Conservation (phyloP, 1,140 invertebrate genomes). For the Aphidius ervi region DNA sequence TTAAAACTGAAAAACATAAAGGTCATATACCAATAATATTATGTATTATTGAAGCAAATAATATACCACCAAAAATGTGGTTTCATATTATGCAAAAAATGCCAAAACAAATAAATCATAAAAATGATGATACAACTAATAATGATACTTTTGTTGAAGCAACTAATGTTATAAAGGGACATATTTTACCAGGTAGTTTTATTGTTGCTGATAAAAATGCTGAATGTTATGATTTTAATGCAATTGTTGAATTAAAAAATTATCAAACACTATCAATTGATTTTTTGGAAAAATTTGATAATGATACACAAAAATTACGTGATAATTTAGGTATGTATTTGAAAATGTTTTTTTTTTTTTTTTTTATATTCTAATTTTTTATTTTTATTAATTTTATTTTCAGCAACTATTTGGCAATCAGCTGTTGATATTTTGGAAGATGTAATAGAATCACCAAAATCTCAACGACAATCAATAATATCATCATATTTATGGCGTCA, state of each 20-base stretch:
- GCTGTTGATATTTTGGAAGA: conserved; percentile 49
- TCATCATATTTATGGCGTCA: conserved; percentile 48
- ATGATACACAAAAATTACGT: conserved; percentile 41
- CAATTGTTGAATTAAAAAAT: conserved; percentile 41
- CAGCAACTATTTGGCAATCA: conserved; percentile 52
- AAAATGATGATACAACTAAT: conserved; percentile 10
- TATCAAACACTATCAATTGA: conserved; percentile 47
- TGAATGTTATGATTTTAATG: conserved; percentile 47
- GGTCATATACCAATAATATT: conserved; percentile 47
- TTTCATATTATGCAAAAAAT: conserved; percentile 44
- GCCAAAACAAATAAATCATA: conserved; percentile 33
- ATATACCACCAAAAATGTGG: conserved; percentile 48
- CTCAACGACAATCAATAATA: conserved; percentile 39
- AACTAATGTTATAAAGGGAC: conserved; percentile 40
- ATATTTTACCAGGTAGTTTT: conserved; percentile 42
- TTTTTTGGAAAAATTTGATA: conserved; percentile 45
- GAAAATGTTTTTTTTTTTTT: background rate
- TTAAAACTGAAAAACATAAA: conserved; percentile 41
- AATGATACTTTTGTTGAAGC: conserved; percentile 42
- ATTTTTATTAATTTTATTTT: conserved; percentile 13
- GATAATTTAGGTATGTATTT: conserved; percentile 36
- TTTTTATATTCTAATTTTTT: background rate
- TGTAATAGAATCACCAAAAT: conserved; percentile 44
- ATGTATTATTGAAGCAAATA: conserved; percentile 51
- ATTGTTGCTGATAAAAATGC: conserved; percentile 47